Evolutionary conservation across 1,140 invertebrate species (phyloP).

Genomic region (Bemisia tabaci): DNA sequence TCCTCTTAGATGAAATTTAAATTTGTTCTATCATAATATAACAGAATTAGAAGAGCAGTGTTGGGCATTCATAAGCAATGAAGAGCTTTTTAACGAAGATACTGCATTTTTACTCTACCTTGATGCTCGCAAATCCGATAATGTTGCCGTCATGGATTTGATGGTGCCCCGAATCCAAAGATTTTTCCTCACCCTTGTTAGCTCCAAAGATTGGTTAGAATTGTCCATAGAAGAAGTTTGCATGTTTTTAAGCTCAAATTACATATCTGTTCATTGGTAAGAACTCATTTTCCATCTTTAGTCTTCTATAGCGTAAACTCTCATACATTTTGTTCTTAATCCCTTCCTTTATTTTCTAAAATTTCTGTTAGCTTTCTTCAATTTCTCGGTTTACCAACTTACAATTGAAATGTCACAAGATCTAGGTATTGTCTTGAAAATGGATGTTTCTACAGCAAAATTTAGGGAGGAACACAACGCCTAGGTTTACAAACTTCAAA

Average conservation of each 20-base stretch:
- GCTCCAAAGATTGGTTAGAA: conserved; percentile 50
- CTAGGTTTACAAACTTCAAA: no score
- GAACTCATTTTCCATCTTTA: conserved; percentile 33
- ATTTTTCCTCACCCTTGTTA: conserved; percentile 54
- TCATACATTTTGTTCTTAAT: no score
- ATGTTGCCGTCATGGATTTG: conserved; percentile 45
- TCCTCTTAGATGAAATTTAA: no score
- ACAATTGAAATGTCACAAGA: no score
- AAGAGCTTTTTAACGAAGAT: conserved; percentile 50
- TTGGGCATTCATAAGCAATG: conserved; percentile 52
- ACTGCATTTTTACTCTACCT: conserved; percentile 51
- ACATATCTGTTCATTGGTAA: conserved; percentile 46
- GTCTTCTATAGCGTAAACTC: conserved; percentile 8
- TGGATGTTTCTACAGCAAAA: no score
- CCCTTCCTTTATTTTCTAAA: no score
- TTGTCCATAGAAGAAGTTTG: conserved; percentile 45
- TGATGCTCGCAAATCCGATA: conserved; percentile 38
- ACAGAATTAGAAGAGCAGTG: conserved; percentile 56
- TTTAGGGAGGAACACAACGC: no score
- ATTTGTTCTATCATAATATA: no score
- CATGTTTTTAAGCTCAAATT: conserved; percentile 46
- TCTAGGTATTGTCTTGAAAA: no score
- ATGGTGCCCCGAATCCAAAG: conserved; percentile 55
- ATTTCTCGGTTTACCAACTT: no score
- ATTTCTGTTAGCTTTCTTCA: no score